Percentiles rank a stretch among this genome's conserved stretches.
Evolutionary conservation across 2,888 invertebrate genomes (phyloP).

Genomic region (Brachylomia viminalis): DNA sequence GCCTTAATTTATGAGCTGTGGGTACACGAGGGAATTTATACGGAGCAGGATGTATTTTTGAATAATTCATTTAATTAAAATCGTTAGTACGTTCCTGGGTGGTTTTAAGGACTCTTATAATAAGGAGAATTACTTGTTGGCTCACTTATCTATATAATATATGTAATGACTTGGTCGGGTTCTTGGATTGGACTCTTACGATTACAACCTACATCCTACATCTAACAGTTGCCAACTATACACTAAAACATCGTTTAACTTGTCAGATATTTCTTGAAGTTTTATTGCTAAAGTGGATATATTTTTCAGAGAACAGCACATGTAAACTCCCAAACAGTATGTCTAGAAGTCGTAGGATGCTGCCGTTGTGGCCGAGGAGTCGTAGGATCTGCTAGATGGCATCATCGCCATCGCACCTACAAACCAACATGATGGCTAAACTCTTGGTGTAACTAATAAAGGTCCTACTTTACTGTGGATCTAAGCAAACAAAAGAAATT

Average conservation of each 20-base stretch:
- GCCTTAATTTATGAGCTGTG: conserved; percentile 43
- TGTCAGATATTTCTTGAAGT: neutral
- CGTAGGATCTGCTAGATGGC: too few relatives aligned
- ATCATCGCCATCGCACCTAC: neutral
- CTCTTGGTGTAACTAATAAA: neutral
- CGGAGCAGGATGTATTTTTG: conserved; percentile 48
- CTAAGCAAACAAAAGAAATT: too few relatives aligned
- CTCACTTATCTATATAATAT: neutral
- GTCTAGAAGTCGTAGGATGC: neutral
- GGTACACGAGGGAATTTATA: conserved; percentile 35
- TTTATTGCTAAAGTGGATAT: too few relatives aligned
- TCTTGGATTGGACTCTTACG: too few relatives aligned
- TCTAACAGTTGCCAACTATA: neutral
- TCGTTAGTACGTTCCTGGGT: conserved; percentile 7
- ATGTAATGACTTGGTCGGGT: neutral
- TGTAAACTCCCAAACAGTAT: neutral
- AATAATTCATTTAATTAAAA: conserved; percentile 39
- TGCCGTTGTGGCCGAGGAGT: neutral
- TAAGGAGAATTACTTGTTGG: neutral
- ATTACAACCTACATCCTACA: neutral
- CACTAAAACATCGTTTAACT: neutral
- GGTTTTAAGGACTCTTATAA: conserved; percentile 6
- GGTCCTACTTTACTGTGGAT: too few relatives aligned
- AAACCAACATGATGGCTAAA: neutral
- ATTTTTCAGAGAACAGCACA: neutral